Conservation (phyloP, 2,113 vertebrate genomes). For the Lipophrys pholis region DNA sequence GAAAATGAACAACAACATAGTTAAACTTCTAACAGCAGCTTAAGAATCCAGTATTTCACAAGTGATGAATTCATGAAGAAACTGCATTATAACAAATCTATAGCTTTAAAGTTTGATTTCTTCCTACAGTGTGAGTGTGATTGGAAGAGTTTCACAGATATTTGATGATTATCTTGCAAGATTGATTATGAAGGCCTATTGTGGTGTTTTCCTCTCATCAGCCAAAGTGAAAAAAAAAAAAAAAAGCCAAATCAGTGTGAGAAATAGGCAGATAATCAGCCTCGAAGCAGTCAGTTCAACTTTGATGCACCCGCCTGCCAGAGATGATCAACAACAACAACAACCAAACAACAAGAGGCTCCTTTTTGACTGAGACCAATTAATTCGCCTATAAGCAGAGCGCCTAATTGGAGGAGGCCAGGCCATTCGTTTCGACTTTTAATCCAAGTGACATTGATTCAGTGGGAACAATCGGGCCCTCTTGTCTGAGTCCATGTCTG, state of each 20-base stretch:
- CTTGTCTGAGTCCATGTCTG: slow-evolving; percentile 71
- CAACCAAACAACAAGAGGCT: slow-evolving; percentile 69
- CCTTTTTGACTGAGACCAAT: slow-evolving; percentile 69
- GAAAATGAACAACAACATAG: no score
- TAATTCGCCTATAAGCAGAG: slow-evolving; percentile 69
- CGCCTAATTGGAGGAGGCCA: slow-evolving; percentile 73
- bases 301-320: slow-evolving; percentile 81
- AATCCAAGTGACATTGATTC: slow-evolving; percentile 81
- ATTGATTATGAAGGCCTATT: slow-evolving; percentile 16
- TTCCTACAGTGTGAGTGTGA: neutral
- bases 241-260: slow-evolving; percentile 66
- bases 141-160: neutral
- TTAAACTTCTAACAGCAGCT: no score
- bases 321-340: slow-evolving; percentile 76
- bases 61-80: no score
- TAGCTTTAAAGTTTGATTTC: no score
- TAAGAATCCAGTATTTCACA: no score
- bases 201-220: slow-evolving; percentile 29
- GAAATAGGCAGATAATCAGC: slow-evolving; percentile 81
- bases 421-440: slow-evolving; percentile 76
- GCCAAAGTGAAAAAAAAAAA: slow-evolving; percentile 60
- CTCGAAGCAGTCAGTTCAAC: slow-evolving; percentile 82
- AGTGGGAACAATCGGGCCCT: slow-evolving; percentile 70
- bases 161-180: neutral
- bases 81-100: neutral